Base-by-base conservation (phyloP, 1,140 invertebrate species). In the Eumeta japonica region DNA sequence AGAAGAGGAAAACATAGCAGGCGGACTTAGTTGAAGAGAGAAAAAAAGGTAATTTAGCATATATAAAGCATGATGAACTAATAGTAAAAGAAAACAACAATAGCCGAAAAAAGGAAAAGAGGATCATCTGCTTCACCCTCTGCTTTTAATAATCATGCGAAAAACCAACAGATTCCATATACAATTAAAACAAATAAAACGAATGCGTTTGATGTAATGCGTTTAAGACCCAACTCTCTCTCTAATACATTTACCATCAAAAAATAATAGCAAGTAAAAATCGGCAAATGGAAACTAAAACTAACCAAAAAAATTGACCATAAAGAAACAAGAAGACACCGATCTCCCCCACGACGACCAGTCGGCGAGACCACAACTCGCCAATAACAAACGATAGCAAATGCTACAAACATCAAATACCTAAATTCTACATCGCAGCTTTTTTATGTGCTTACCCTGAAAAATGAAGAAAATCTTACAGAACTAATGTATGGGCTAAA, bases 91-190 rank as follows among this genome's bases (percentile, higher is more conserved):
- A 46, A 38, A 36, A 35, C 11, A 50, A 36, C 27, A 37, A 7
- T 16, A 47, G 2, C 20, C 35, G 41, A 42, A 44, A 52, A 5
- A 50, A 46, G 39, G 48, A 46, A 28, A 55, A 57, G 46, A 45
- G 43, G 24, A 30, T 45, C 35, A n/a, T n/a, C n/a, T n/a, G n/a
- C n/a, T n/a, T n/a, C n/a, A n/a, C n/a, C n/a, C n/a, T n/a, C n/a
- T n/a, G n/a, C n/a, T n/a, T n/a, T n/a, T n/a, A n/a, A n/a, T n/a
- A n/a, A n/a, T n/a, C n/a, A n/a, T n/a, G n/a, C 11, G 0, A 37
- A 20, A 28, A 9, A 13, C 27, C 16, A 34, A 37, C 35, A 3
- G 46, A 52, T 19, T n/a, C n/a, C n/a, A n/a, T n/a, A n/a, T n/a
- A n/a, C n/a, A n/a, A n/a, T n/a, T n/a, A n/a, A n/a, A n/a, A 24